Evolutionary conservation across 2,113 vertebrate genomes (phyloP).

Genomic region (Calidris pygmaea): DNA sequence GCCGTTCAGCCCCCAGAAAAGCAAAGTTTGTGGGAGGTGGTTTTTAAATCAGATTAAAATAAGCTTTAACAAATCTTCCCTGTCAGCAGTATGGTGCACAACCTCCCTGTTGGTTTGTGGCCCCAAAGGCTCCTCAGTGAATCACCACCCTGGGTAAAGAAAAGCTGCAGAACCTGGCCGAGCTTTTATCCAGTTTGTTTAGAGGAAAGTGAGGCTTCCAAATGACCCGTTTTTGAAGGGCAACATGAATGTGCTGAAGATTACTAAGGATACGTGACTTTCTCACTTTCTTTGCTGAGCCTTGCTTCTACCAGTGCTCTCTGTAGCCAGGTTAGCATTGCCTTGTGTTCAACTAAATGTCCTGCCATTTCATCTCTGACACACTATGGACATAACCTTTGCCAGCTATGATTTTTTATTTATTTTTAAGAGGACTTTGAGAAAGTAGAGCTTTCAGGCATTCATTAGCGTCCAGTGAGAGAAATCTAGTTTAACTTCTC

Average conservation of each 20-base stretch:
- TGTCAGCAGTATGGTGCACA: background rate
- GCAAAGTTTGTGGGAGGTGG: conserved; percentile 14
- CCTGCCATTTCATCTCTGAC: background rate
- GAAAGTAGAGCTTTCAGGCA: background rate
- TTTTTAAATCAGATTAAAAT: conserved; percentile 10
- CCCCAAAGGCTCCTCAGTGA: background rate
- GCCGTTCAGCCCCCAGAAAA: background rate
- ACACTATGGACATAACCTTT: background rate
- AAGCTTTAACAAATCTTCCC: background rate
- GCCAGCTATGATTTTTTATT: background rate
- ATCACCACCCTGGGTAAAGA: background rate
- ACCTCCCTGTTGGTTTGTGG: background rate
- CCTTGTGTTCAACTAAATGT: background rate
- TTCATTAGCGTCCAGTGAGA: background rate
- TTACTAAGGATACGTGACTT: background rate
- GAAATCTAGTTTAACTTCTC: background rate
- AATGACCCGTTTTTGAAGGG: background rate
- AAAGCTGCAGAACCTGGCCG: background rate
- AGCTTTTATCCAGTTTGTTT: background rate
- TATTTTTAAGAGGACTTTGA: background rate
- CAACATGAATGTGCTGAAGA: background rate
- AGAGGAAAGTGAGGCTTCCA: background rate
- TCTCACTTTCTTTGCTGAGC: background rate
- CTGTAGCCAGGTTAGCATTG: background rate
- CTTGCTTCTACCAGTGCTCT: background rate